Base-by-base conservation (phyloP, 2,888 invertebrate species). In the Pharmacophagus antenor region DNA sequence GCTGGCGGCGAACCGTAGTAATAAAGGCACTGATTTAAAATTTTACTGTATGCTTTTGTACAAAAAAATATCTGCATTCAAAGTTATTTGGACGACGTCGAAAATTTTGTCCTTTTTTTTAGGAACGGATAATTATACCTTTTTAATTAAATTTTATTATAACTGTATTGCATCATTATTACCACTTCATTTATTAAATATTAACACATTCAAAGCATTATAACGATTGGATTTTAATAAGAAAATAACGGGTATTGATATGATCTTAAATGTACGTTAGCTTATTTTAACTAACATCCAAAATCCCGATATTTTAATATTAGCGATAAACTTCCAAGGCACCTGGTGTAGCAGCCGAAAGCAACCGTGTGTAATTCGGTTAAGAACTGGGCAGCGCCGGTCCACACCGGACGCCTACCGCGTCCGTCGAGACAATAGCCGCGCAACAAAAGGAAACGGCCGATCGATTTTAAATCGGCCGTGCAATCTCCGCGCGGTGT, bases 311-410 rank as follows among this genome's bases (percentile, higher is more conserved):
- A 48, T 53, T 62, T 57, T 47, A 59, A 64, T 57, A 55, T 57
- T 20, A 27, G 22, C 53, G 68, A 68, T 68, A 70, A 69, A 62
- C 61, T 65, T 65, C 68, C 68, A 73, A 25, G 62, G 71, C 76
- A 78, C 73, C 76, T 77, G 77, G 74, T 64, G 66, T 67, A 63
- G 79, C 80, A 79, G 80, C 81, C 76, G 81, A 78, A 71, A 77
- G 88, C 88, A 84, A 80, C 88, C 73, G 85, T 70, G 89, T 87
- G 89, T 89, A 88, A 89, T 79, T 82, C 88, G 76, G 84, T 77
- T 74, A 72, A 70, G 65, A 59, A 61, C 57, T 62, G 63, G 64
- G 63, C 64, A 63, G 63, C 63, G 64, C 68, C 68, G 65, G 69
- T 70, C 68, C 67, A 66, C 72, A 68, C 74, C 73, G 70, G 70